Conservation (phyloP, 2,797 vertebrate genomes). For the Furcifer pardalis region DNA sequence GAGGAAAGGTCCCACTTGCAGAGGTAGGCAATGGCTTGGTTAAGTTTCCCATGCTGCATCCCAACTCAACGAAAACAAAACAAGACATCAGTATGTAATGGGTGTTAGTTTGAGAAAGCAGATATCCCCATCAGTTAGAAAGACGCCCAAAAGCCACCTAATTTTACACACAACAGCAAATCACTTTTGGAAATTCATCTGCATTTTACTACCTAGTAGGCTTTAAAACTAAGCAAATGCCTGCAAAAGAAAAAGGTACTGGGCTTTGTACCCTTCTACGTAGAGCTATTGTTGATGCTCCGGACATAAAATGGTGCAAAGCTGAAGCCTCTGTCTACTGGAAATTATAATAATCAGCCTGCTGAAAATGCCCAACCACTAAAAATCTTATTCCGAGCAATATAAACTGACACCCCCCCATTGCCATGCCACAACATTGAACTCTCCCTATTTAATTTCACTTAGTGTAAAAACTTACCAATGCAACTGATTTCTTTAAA, state of each 20-base stretch:
- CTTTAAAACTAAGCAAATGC: conserved; percentile 22
- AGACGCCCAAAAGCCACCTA: conserved; percentile 27
- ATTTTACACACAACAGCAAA: conserved; percentile 34
- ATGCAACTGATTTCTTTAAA: conserved; percentile 32
- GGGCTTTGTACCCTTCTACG: background rate
- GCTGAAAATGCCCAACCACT: background rate
- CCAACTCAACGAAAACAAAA: conserved; percentile 66
- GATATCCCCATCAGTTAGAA: conserved; percentile 41
- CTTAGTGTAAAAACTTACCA: conserved; percentile 20
- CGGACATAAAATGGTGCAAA: background rate
- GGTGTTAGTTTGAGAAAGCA: conserved; percentile 11
- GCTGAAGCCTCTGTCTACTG: background rate
- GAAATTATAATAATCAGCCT: conserved; percentile 27
- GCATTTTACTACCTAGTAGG: conserved; percentile 24
- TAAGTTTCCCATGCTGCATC: conserved; percentile 67
- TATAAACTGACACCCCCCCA: conserved; percentile 10
- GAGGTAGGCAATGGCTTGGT: conserved; percentile 80
- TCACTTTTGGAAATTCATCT: conserved; percentile 10
- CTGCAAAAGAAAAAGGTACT: background rate
- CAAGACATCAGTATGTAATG: conserved; percentile 25
- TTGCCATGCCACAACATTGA: background rate
- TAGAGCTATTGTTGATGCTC: background rate
- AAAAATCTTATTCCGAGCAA: conserved; percentile 19
- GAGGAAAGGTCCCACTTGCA: conserved; percentile 74
- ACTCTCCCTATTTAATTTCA: conserved; percentile 26